Conservation (phyloP, 2,888 invertebrate species). For the Mallateleia sp. region DNA sequence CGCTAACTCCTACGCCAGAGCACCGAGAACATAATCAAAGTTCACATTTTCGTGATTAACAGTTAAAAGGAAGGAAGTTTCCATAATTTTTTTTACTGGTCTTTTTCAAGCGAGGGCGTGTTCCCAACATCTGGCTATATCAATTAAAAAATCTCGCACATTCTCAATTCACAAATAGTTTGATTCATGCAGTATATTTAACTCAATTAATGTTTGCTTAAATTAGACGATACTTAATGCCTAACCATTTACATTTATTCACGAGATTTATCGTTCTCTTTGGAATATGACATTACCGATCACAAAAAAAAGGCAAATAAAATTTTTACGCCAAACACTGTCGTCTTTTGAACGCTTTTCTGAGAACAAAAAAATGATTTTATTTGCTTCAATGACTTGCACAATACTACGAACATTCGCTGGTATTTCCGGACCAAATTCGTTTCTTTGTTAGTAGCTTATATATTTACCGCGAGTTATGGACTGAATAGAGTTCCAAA, state of each 20-base stretch:
- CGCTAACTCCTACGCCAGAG: slow-evolving; percentile 12
- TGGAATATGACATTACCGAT: too few species aligned
- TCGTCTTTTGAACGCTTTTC: slow-evolving; percentile 4
- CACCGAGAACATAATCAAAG: slow-evolving; percentile 38
- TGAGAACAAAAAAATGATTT: slow-evolving; percentile 20
- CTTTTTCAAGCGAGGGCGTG: slow-evolving; percentile 32
- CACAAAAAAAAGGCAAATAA: too few species aligned
- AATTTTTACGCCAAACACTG: too few species aligned
- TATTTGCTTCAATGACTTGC: slow-evolving; percentile 34
- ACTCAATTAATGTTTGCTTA: background rate
- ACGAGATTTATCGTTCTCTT: too few species aligned
- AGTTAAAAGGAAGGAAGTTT: slow-evolving; percentile 26
- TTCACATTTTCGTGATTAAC: slow-evolving; percentile 42
- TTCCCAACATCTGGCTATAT: slow-evolving; percentile 19
- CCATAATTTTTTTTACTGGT: slow-evolving; percentile 27
- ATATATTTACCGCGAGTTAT: too few species aligned
- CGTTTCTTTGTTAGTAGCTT: slow-evolving; percentile 21
- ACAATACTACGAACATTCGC: slow-evolving; percentile 43
- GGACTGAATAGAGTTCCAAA: too few species aligned
- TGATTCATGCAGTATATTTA: background rate
- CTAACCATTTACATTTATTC: too few species aligned
- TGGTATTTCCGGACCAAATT: slow-evolving; percentile 14
- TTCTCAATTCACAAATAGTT: background rate
- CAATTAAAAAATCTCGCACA: background rate
- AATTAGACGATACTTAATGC: too few species aligned